phyloP scores from a whole-genome alignment of 2,797 vertebrate species.

The Ctenosaura bakeri region DNA sequence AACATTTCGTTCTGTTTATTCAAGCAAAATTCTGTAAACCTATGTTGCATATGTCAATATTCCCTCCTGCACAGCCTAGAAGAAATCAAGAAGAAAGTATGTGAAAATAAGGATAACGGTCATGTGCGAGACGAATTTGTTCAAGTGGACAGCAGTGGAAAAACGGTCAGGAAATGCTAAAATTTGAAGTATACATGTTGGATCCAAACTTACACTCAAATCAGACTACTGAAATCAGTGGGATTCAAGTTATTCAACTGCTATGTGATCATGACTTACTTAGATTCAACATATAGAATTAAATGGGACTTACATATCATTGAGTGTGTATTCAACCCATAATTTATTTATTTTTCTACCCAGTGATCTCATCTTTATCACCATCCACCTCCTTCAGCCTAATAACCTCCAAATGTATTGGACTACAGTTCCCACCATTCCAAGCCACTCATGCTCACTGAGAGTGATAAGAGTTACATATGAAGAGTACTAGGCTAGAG shows the following conservation, averaged over 20 bases:
- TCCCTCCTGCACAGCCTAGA: conserved; percentile 18
- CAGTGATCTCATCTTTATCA: neutral
- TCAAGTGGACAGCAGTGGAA: neutral
- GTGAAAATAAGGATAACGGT: neutral
- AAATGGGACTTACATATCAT: neutral
- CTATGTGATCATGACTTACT: neutral
- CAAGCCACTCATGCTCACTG: neutral
- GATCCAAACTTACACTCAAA: neutral
- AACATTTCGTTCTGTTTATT: conserved; percentile 5
- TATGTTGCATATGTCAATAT: neutral
- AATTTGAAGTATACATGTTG: neutral
- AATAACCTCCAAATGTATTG: neutral
- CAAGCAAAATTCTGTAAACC: neutral
- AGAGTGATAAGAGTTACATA: neutral
- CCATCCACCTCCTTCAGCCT: neutral
- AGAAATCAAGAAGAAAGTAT: neutral
- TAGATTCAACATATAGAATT: neutral
- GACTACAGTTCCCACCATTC: neutral
- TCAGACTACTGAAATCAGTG: neutral
- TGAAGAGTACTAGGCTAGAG: neutral
- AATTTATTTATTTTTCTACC: neutral
- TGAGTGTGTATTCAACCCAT: neutral
- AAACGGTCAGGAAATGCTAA: conserved; percentile 32
- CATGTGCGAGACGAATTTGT: conserved; percentile 4
- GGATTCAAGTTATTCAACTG: neutral